Base-by-base conservation (phyloP, 1,140 invertebrate genomes). In the Octopus sinensis region DNA sequence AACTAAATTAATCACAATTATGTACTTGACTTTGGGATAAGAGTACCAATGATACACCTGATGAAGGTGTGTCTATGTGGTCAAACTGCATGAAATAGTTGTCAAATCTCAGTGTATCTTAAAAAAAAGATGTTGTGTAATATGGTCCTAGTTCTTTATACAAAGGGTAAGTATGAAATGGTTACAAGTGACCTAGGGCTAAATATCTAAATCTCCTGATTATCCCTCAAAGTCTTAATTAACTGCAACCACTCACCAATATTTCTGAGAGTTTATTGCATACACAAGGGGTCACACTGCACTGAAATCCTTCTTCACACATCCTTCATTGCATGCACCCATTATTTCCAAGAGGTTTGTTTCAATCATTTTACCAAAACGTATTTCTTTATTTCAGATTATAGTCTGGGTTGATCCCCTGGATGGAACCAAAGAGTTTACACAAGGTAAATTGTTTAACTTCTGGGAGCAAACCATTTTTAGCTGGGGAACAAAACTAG, bases 381-480 rank as follows among this genome's bases (percentile, higher is more conserved):
- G 12, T 13, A 80, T 73, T 56, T 51, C 76, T 78, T 81, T 84
- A 81, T 89, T 92, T 30, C 83, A 93, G 93, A 86, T 94, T 84
- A 96, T 97, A 53, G 93, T 99, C 76, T 99, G 98, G 98, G 96
- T 99, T 6, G 98, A 99, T 92, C 98, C 98, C 7, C 91, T 99
- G 4, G 98, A 99, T 94, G 98, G 98, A 83, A 98, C 97, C 73
- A 93, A 94, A 53, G 97, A 98, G 91, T 98, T 96, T 88, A 96
- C 96, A 80, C 94, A 96, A 93, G 96, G 93, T 93, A 91, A 91
- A 91, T 86, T 78, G 79, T 51, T 51, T 71, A 43, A 43, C 30
- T 43, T 43, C 30, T 43, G 30, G 30, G 30, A 43, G 30, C 30
- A 43, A 43, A 43, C 30, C 30, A 43, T 43, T 43, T 43, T 43